Evolutionary conservation across 92 coral and sea anemone species (phyloP), one percentile per base, ranked within the genome.

Genomic region (Porites evermanni): DNA sequence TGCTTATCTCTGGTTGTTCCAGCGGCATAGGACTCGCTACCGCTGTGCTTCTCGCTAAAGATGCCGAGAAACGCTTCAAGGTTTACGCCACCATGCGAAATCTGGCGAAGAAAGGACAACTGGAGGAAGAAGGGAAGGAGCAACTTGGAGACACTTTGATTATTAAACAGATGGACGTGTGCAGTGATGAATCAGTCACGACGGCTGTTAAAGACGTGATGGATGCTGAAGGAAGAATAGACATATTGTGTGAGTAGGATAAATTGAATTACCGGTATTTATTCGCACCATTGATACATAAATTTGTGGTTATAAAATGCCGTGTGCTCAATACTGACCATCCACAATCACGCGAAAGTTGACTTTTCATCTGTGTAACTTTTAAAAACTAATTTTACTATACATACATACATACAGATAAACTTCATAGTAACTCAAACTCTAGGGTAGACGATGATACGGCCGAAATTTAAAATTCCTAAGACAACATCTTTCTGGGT

Each of bases 1-100:
- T 96, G 26, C 80, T 94, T 13, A 93, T 96, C 26, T 94, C 99
- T 17, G 99, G 98, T 52, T 91, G 99, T 86, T 96, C 99, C 12
- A 90, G 89, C 85, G 99, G 99, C 32, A 94, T 96, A 4, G 99
- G 99, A 61, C 86, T 94, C 66, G 79, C 95, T 82, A 91, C 96
- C 4, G 98, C 99, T 61, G 73, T 94, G 54, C 79, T 94, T 78
- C 96, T 96, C 52, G 95, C 99, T 21, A 93, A 94, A 88, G 96
- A 94, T 85, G 88, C 75, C 20, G 93, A 93, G 54, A 95, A 90
- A 87, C 97, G 97, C 75, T 96, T 87, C 70, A 96, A 95, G 86
- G 99, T 96, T 60, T 96, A 94, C 88, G 99, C 99, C 64, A 89
- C 95, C 53, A 93, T 96, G 98, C 79, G 98, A 91, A 96, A 93